Evolutionary conservation across 2,797 vertebrate species (phyloP).

Genomic region (Lithobates pipiens): DNA sequence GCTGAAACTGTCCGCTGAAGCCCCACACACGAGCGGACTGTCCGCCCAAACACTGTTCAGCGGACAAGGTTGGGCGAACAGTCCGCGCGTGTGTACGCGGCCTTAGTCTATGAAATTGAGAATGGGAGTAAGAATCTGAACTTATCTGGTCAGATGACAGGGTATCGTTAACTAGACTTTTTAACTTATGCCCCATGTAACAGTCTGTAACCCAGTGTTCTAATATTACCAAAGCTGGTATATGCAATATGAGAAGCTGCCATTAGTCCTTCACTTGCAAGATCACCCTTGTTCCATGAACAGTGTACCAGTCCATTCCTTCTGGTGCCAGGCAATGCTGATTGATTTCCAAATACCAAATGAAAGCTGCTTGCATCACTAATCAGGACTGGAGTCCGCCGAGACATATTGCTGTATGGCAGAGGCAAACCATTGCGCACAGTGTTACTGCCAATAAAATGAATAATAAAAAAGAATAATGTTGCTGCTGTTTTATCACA

Average conservation of each 20-base stretch:
- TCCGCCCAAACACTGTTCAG: too few relatives aligned
- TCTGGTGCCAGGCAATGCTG: background rate
- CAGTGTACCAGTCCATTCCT: background rate
- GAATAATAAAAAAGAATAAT: constrained; percentile 9
- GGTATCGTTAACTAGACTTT: background rate
- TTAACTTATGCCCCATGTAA: background rate
- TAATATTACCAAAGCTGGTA: background rate
- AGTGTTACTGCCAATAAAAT: background rate
- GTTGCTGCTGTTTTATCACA: constrained; percentile 4
- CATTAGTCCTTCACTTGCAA: background rate
- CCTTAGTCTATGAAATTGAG: too few relatives aligned
- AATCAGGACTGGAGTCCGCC: background rate
- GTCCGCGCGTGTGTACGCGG: too few relatives aligned
- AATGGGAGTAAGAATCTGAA: too few relatives aligned
- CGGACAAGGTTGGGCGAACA: too few relatives aligned
- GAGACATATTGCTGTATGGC: background rate
- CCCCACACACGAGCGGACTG: too few relatives aligned
- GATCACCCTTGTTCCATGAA: background rate
- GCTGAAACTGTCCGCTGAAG: too few relatives aligned
- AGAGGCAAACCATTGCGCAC: background rate
- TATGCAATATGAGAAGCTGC: background rate
- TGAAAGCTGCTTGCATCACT: constrained; percentile 1
- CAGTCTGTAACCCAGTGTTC: background rate
- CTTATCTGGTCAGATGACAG: too few relatives aligned
- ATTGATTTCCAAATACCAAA: constrained; percentile 23